Percentiles rank a stretch among this genome's conserved stretches.
These are phyloP conservation scores for Chloroceryle inda DNA, from an alignment of 2,797 vertebrate genomes.

Conservation along the genomic window DNA sequence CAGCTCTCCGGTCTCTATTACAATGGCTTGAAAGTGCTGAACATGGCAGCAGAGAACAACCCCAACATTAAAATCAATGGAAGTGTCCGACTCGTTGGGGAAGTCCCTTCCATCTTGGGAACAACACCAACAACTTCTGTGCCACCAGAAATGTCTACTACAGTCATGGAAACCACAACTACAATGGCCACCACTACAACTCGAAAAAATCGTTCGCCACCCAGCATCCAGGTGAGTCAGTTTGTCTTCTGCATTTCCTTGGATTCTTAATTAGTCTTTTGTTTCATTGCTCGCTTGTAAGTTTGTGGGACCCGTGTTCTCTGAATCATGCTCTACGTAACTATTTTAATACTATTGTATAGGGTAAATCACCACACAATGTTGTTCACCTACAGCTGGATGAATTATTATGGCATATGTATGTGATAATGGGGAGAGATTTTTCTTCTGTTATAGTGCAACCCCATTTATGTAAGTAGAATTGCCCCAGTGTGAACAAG, in stretches of 20 bases:
- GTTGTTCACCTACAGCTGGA: background rate
- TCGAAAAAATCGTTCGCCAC: slow-evolving; percentile 93
- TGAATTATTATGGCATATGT: background rate
- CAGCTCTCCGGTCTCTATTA: slow-evolving; percentile 98
- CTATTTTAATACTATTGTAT: background rate
- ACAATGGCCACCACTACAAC: slow-evolving; percentile 98
- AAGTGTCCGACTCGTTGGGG: slow-evolving; percentile 95
- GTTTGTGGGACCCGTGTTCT: background rate
- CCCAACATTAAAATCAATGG: slow-evolving; percentile 95
- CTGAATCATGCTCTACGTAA: background rate
- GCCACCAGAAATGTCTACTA: slow-evolving; percentile 94
- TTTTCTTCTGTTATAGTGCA: background rate
- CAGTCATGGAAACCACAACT: slow-evolving; percentile 96
- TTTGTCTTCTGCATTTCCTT: background rate
- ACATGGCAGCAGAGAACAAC: slow-evolving; percentile 96
- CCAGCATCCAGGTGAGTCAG: slow-evolving; percentile 90
- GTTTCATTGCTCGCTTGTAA: background rate
- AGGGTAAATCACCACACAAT: background rate
- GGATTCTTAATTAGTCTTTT: background rate
- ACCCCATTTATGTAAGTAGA: background rate
- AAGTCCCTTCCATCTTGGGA: slow-evolving; percentile 90
- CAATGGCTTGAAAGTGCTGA: slow-evolving; percentile 96
- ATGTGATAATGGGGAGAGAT: background rate
- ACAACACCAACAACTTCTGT: slow-evolving; percentile 91
- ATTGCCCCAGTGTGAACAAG: background rate